Evolutionary conservation across 2,797 vertebrate species (phyloP).

Genomic region (Benthosema pterotum): DNA sequence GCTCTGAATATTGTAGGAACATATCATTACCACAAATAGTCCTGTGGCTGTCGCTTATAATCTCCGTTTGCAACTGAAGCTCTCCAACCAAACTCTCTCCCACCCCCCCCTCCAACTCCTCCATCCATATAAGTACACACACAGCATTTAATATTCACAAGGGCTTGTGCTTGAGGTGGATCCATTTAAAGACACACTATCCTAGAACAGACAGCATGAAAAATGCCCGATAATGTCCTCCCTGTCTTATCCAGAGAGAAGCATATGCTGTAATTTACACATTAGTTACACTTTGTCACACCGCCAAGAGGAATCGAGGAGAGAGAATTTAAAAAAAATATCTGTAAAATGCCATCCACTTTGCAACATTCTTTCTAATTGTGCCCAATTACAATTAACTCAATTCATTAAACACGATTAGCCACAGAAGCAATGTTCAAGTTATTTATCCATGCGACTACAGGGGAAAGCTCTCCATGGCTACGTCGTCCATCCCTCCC

Average conservation of each 20-base stretch:
- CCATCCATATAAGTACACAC: conserved; percentile 33
- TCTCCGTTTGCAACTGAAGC: conserved; percentile 64
- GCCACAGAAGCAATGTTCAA: conserved; percentile 60
- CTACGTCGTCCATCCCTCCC: background rate
- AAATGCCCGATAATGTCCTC: conserved; percentile 62
- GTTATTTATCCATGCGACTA: conserved; percentile 63
- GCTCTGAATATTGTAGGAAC: conserved; percentile 65
- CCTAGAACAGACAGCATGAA: conserved; percentile 38
- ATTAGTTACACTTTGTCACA: conserved; percentile 75
- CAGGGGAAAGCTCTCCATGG: conserved; percentile 30
- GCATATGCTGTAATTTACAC: conserved; percentile 67
- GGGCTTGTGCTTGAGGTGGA: conserved; percentile 58
- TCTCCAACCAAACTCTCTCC: conserved; percentile 43
- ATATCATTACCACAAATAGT: conserved; percentile 77
- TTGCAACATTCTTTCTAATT: conserved; percentile 70
- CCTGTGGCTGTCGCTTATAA: conserved; percentile 72
- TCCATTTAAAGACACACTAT: conserved; percentile 55
- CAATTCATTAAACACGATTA: conserved; percentile 76
- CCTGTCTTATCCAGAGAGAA: conserved; percentile 61
- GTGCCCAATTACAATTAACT: conserved; percentile 73
- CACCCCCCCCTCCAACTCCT: conserved; percentile 38
- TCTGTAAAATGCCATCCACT: conserved; percentile 55
- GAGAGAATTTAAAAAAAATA: conserved; percentile 68
- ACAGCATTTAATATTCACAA: conserved; percentile 65
- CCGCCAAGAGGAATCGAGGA: conserved; percentile 59